Conservation (phyloP, 2,888 invertebrate species). For the Troides aeacus region DNA sequence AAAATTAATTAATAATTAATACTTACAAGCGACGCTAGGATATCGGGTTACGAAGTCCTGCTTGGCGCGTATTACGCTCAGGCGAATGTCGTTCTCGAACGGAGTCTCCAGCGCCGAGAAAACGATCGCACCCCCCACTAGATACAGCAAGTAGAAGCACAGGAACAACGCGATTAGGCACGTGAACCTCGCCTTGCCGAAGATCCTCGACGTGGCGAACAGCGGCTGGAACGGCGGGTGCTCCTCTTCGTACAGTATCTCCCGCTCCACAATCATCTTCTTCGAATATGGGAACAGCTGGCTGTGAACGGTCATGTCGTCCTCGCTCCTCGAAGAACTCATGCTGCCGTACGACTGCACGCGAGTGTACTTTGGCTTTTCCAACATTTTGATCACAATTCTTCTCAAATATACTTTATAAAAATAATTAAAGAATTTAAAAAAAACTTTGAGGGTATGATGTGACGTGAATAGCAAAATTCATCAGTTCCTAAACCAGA, state of each 20-base stretch:
- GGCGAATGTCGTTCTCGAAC: conserved; percentile 77
- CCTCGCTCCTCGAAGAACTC: conserved; percentile 66
- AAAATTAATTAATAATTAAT: background rate
- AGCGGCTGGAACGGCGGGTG: conserved; percentile 70
- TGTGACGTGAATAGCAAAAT: conserved; percentile 18
- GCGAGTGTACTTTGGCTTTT: conserved; percentile 55
- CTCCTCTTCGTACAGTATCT: conserved; percentile 71
- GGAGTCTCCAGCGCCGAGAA: conserved; percentile 85
- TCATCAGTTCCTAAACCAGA: no score
- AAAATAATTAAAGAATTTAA: background rate
- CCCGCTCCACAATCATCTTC: conserved; percentile 66
- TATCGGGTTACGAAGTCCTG: conserved; percentile 79
- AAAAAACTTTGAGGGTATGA: conserved; percentile 14
- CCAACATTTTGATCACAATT: conserved; percentile 38
- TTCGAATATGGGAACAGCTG: conserved; percentile 68
- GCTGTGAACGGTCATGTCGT: conserved; percentile 74
- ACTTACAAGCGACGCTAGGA: conserved; percentile 81
- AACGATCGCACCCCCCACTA: conserved; percentile 83
- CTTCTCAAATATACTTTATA: background rate
- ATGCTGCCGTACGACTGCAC: conserved; percentile 74
- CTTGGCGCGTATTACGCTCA: conserved; percentile 75
- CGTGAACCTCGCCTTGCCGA: conserved; percentile 78
- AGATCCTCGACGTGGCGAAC: conserved; percentile 65
- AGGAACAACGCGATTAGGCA: conserved; percentile 77
- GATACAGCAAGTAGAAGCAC: conserved; percentile 81